These are phyloP conservation scores for Camponotus fellah DNA, from an alignment of 2,888 invertebrate species.

Conservation along the genomic window DNA sequence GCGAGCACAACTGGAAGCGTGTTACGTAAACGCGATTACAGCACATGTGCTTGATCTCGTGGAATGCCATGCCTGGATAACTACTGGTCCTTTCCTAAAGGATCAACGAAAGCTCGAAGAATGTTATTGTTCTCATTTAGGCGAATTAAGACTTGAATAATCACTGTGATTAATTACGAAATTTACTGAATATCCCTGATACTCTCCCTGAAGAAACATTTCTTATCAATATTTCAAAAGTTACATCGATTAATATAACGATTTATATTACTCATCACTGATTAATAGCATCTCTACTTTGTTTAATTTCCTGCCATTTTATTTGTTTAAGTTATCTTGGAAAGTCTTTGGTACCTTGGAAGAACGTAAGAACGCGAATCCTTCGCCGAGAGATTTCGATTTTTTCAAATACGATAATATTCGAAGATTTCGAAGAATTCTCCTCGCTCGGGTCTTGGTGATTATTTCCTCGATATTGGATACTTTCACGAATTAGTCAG, in stretches of 20 bases:
- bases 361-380: neutral
- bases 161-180: neutral
- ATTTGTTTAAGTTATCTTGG: neutral
- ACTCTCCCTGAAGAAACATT: neutral
- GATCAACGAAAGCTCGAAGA: neutral
- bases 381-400: neutral
- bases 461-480: neutral
- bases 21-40: slow-evolving; percentile 35
- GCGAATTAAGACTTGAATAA: too few relatives aligned
- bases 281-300: neutral
- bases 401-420: neutral
- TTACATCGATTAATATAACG: neutral
- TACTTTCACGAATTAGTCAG: neutral
- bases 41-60: neutral
- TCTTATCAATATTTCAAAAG: neutral
- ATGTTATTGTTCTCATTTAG: neutral
- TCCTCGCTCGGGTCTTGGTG: neutral
- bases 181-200: too few relatives aligned
- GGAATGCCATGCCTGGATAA: neutral
- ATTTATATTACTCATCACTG: neutral
- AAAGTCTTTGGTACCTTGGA: neutral
- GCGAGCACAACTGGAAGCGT: slow-evolving; percentile 1
- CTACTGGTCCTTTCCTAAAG: neutral
- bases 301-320: neutral
- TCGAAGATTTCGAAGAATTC: neutral